These are phyloP conservation scores for Psittacula derbiana DNA, from an alignment of 2,797 vertebrate genomes.

Conservation along the genomic window DNA sequence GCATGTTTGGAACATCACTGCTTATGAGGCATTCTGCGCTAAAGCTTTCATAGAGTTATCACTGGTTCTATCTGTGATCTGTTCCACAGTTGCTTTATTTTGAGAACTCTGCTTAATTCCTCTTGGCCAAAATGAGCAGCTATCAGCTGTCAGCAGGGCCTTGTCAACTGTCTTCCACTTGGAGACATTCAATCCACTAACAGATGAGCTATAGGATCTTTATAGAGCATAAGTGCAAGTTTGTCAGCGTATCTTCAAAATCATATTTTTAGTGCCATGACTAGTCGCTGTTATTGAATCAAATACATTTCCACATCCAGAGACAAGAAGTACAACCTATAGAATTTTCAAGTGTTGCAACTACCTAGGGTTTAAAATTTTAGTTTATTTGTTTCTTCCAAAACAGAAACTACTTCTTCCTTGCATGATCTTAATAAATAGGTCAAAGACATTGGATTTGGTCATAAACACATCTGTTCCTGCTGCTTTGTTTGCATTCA, in stretches of 20 bases:
- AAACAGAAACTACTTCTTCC: background rate
- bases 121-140: background rate
- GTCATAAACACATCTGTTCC: background rate
- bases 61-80: background rate
- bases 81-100: background rate
- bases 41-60: background rate
- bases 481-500: background rate
- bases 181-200: background rate
- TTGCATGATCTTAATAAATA: background rate
- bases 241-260: accelerated
- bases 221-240: background rate
- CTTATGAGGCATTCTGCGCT: background rate
- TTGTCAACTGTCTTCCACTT: background rate
- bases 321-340: background rate
- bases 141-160: background rate
- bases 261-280: background rate
- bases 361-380: background rate
- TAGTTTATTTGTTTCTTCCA: background rate
- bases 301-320: background rate
- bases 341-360: background rate
- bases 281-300: background rate
- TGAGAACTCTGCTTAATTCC: background rate
- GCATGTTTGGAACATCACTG: background rate
- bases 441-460: background rate
- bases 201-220: background rate